phyloP scores from a whole-genome alignment of 2,113 vertebrate species.

The Solea solea region DNA sequence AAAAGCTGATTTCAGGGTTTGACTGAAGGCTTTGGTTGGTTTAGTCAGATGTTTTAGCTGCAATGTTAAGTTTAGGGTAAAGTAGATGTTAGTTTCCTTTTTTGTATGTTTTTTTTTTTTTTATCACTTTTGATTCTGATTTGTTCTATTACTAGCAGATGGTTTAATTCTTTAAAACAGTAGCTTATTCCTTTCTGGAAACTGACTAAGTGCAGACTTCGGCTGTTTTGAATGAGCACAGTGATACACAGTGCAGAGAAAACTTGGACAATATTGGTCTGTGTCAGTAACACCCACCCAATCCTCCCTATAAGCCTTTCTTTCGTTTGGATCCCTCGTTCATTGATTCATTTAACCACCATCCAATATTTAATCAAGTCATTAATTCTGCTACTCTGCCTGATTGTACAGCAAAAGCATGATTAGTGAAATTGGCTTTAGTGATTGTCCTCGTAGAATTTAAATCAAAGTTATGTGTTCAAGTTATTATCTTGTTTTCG shows the following conservation, averaged over 20 bases:
- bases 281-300: neutral
- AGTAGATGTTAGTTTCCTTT: no score
- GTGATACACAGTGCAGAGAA: neutral
- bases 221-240: neutral
- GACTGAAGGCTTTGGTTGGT: no score
- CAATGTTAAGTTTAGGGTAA: no score
- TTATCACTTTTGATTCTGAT: no score
- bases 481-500: slow-evolving; percentile 33
- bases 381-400: slow-evolving; percentile 52
- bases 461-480: slow-evolving; percentile 46
- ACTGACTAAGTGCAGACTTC: neutral
- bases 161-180: no score
- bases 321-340: slow-evolving; percentile 14
- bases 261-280: neutral
- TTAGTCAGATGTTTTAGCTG: no score
- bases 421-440: slow-evolving; percentile 59
- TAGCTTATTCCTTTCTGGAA: no score
- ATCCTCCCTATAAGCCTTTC: neutral
- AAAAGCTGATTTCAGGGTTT: no score
- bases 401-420: slow-evolving; percentile 54
- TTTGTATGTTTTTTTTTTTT: no score
- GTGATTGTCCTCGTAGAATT: slow-evolving; percentile 58
- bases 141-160: no score
- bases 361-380: slow-evolving; percentile 54
- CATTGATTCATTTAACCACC: slow-evolving; percentile 33